phyloP scores from a whole-genome alignment of 2,797 vertebrate genomes.

The Ciconia nigra region DNA sequence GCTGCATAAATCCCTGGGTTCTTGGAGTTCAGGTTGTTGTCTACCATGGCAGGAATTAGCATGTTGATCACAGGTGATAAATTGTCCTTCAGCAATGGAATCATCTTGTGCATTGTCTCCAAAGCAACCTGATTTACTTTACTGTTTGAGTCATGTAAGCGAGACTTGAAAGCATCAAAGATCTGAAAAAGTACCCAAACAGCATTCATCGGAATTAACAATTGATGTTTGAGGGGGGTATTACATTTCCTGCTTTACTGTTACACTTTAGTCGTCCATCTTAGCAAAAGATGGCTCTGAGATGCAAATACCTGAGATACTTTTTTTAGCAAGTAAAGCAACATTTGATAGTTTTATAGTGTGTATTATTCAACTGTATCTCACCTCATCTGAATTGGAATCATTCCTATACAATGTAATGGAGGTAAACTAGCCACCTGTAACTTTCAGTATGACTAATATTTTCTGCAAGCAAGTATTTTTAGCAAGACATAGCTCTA shows the following conservation, averaged over 20 bases:
- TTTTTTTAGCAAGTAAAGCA: background rate
- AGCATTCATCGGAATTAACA: background rate
- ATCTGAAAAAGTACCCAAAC: conserved; percentile 73
- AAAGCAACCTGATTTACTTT: conserved; percentile 92
- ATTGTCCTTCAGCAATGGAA: conserved; percentile 82
- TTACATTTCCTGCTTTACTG: rapidly evolving
- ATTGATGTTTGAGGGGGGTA: rapidly evolving
- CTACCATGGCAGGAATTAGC: conserved; percentile 89
- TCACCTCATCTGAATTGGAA: background rate
- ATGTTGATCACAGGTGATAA: conserved; percentile 88
- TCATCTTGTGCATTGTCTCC: conserved; percentile 87
- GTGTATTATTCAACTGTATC: background rate
- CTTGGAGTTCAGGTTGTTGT: conserved; percentile 98
- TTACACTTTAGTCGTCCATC: background rate
- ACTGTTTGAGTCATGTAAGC: conserved; percentile 92
- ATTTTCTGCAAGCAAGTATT: background rate
- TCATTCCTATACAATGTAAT: background rate
- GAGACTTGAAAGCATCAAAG: conserved; percentile 89
- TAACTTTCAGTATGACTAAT: background rate
- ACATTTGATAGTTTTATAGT: rapidly evolving
- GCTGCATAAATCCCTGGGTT: conserved; percentile 87
- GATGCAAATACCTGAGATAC: background rate
- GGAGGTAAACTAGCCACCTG: background rate
- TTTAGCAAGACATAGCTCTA: background rate
- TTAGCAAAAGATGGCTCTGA: background rate